phyloP scores from a whole-genome alignment of 53 echinoderm and acorn worm genomes.

The Crossaster papposus region DNA sequence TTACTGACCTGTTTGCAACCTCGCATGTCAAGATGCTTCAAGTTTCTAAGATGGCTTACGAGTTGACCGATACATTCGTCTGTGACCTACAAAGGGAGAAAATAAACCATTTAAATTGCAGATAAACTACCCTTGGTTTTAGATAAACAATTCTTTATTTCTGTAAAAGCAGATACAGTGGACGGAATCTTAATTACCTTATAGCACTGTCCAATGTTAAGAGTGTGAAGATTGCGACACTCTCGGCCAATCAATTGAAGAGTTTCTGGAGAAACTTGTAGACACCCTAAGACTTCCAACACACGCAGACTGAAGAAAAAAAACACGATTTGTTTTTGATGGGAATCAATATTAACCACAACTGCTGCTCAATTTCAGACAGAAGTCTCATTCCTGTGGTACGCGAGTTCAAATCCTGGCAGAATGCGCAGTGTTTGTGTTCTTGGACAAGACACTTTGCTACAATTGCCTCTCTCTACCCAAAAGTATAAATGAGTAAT shows the following conservation, averaged over 20 bases:
- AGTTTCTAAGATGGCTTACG: conserved; percentile 63
- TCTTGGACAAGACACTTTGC: too few relatives aligned
- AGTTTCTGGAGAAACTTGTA: conserved; percentile 79
- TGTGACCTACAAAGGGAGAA: conserved; percentile 65
- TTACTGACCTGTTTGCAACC: conserved; percentile 85
- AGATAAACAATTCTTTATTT: too few relatives aligned
- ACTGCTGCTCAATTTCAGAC: too few relatives aligned
- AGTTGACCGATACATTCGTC: conserved; percentile 77
- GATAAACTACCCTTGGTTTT: not conserved
- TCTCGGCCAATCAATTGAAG: conserved; percentile 66
- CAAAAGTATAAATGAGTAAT: too few relatives aligned
- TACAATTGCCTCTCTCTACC: too few relatives aligned
- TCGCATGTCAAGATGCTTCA: conserved; percentile 78
- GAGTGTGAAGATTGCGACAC: conserved; percentile 71
- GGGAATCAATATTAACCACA: too few relatives aligned
- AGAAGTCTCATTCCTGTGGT: too few relatives aligned
- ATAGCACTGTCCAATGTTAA: conserved; percentile 97
- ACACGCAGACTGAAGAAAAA: conserved; percentile 62
- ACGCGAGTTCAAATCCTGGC: too few relatives aligned
- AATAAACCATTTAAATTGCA: too few relatives aligned
- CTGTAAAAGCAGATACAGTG: not conserved
- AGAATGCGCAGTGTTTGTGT: too few relatives aligned
- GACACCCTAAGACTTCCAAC: conserved; percentile 89
- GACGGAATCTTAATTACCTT: conserved; percentile 60
- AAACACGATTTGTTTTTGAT: too few relatives aligned